Conservation (phyloP, 2,888 invertebrate species). For the Caenorhabditis sp. region DNA sequence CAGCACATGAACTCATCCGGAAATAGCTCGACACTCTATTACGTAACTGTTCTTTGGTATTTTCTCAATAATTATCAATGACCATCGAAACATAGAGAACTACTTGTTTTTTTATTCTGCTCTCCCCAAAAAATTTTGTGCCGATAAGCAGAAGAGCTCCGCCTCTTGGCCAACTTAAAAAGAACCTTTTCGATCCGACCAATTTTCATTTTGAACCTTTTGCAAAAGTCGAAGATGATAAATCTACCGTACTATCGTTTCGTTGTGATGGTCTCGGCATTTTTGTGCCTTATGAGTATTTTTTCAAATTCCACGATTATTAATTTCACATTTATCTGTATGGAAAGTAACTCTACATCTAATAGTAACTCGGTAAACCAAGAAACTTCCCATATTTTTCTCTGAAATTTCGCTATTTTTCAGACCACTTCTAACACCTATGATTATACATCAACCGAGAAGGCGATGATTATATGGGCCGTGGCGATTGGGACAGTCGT, state of each 20-base stretch:
- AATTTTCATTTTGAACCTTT: not conserved
- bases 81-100: not conserved
- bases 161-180: not conserved
- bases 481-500: conserved; percentile 30
- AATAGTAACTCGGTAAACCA: too few relatives aligned
- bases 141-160: not conserved
- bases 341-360: not conserved
- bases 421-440: conserved; percentile 8
- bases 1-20: not conserved
- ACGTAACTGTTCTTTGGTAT: not conserved
- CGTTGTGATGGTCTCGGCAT: not conserved
- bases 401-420: not conserved
- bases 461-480: conserved; percentile 27
- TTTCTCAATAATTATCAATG: not conserved
- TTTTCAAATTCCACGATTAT: not conserved
- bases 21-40: not conserved
- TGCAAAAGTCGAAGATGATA: not conserved
- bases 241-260: conserved; percentile 1
- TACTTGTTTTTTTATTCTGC: not conserved
- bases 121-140: not conserved
- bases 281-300: conserved; percentile 1
- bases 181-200: not conserved
- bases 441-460: conserved; percentile 27
- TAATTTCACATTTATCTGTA: conserved; percentile 9
- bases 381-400: too few relatives aligned